Conservation (phyloP, 2,113 vertebrate species). For the Zosterops pallidus region DNA sequence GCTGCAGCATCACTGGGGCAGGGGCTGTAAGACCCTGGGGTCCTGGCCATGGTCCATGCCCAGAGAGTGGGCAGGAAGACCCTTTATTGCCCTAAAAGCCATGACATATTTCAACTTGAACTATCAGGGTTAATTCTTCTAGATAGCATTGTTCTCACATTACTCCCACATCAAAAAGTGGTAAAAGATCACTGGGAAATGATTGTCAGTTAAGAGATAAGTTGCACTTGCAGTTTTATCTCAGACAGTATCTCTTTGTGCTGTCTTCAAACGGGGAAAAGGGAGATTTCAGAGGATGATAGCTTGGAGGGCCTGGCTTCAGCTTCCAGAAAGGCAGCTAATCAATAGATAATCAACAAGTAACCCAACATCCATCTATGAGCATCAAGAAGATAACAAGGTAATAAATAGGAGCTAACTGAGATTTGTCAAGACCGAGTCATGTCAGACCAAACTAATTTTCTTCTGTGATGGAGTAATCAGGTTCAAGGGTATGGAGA, state of each 20-base stretch:
- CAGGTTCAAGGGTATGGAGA: not conserved
- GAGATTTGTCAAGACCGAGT: not conserved
- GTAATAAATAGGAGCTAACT: not conserved
- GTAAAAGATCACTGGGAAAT: not conserved
- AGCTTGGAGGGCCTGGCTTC: not conserved
- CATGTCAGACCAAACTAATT: not conserved
- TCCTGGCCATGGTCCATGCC: not conserved
- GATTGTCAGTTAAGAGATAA: not conserved
- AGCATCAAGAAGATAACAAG: not conserved
- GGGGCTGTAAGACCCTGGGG: not conserved
- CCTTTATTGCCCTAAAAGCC: not conserved
- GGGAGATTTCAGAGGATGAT: not conserved
- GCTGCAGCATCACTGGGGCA: not conserved
- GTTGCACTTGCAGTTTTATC: not conserved
- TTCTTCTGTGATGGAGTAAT: not conserved
- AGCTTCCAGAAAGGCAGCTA: not conserved
- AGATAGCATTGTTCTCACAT: not conserved
- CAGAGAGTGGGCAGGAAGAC: rapidly evolving
- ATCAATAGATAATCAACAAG: not conserved
- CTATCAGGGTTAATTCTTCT: not conserved
- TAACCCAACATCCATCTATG: not conserved
- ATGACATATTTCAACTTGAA: not conserved
- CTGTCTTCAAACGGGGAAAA: not conserved
- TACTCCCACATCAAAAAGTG: not conserved
- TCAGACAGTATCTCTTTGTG: not conserved